A percentile compares a stretch with the other conserved stretches of the same genome.
These are phyloP conservation scores for Mus caroli DNA, from an alignment of 2,797 vertebrate genomes.

Conservation along the genomic window DNA sequence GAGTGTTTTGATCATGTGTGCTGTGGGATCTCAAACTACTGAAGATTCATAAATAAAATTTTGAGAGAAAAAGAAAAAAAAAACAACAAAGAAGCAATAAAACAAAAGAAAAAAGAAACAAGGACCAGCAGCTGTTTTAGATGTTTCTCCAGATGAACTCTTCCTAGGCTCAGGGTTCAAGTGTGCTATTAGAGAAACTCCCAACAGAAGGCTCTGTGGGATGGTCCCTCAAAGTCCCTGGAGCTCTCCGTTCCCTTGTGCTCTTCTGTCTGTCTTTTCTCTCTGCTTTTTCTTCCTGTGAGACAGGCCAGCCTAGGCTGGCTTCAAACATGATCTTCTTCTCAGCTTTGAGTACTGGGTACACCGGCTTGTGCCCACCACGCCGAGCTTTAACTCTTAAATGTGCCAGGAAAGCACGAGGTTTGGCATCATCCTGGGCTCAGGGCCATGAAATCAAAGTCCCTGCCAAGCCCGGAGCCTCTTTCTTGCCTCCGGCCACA, in stretches of 20 bases:
- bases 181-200: neutral
- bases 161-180: neutral
- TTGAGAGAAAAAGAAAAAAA: constrained; percentile 7
- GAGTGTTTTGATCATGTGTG: neutral
- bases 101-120: neutral
- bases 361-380: neutral
- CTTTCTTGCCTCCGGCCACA: neutral
- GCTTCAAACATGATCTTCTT: neutral
- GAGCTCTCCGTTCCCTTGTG: neutral
- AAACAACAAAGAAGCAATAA: neutral
- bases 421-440: neutral
- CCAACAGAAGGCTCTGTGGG: neutral
- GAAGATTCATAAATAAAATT: neutral
- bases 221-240: neutral
- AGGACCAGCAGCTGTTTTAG: neutral
- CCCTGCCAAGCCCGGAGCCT: neutral
- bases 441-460: constrained; percentile 24
- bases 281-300: too few relatives aligned
- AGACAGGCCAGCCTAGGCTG: neutral
- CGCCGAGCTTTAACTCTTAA: neutral
- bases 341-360: neutral
- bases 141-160: neutral
- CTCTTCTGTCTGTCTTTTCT: neutral
- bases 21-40: neutral
- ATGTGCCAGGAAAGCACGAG: neutral